A percentile compares a stretch with the other conserved stretches of the same genome.
These are phyloP conservation scores for Zophobas atratus DNA, from an alignment of 1,140 invertebrate species.

Conservation along the genomic window DNA sequence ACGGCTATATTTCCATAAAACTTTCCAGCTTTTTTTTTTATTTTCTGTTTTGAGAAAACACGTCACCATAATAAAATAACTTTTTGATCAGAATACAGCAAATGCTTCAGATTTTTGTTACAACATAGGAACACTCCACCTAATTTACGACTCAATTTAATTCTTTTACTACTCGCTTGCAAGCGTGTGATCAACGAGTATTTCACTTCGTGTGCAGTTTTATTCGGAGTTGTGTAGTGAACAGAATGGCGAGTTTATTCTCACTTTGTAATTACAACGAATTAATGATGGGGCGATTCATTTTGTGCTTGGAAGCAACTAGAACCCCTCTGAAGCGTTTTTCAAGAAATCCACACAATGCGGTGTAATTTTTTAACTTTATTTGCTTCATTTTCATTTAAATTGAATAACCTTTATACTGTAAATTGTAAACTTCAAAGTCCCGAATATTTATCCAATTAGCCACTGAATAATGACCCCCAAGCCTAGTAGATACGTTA, in stretches of 20 bases:
- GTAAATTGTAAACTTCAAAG: constrained; percentile 23
- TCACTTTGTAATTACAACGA: not conserved
- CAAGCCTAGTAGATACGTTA: not conserved
- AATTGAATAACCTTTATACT: not conserved
- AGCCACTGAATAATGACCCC: constrained; percentile 3
- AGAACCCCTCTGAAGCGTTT: not conserved
- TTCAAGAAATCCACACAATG: not conserved
- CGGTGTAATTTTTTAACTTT: constrained; percentile 7
- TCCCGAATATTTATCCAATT: constrained; percentile 22
- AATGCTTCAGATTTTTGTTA: constrained; percentile 1
- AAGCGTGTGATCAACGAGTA: not conserved
- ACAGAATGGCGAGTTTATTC: not conserved
- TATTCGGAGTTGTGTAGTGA: not conserved
- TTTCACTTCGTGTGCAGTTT: not conserved
- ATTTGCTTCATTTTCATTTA: constrained; percentile 1
- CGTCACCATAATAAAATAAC: constrained; percentile 7
- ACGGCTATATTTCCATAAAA: constrained; percentile 14
- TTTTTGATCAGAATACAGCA: not conserved
- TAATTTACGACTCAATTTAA: constrained; percentile 25
- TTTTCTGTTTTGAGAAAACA: constrained; percentile 9
- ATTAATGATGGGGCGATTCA: not conserved
- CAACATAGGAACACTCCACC: not conserved
- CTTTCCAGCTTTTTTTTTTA: not conserved
- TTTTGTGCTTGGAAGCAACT: not conserved
- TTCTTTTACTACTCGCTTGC: not conserved